A percentile compares a stretch with the other conserved stretches of the same genome.
Conservation (phyloP, 2,888 invertebrate species). For the Homarus gammarus region DNA sequence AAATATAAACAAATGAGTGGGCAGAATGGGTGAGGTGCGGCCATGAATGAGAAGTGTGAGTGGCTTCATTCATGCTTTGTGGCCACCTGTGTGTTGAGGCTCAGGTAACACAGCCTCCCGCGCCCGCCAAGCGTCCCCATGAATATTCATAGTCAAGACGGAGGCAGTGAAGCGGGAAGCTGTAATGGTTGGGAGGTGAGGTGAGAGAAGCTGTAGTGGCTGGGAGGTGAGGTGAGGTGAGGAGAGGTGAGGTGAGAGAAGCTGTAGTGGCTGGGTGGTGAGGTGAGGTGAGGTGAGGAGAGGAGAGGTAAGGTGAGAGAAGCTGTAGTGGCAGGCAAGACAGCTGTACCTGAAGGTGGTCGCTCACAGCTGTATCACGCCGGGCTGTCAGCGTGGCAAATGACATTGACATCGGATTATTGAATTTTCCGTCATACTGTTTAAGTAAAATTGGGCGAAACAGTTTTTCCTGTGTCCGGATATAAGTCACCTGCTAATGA, state of each 20-base stretch:
- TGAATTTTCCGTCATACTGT: not conserved
- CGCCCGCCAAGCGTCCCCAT: not conserved
- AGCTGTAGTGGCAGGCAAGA: too few species aligned
- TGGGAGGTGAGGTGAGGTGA: too few species aligned
- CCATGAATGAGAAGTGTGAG: not conserved
- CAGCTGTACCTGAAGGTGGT: too few species aligned
- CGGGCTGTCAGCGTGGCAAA: not conserved
- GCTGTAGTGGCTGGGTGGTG: too few species aligned
- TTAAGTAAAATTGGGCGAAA: not conserved
- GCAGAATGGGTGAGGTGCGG: too few species aligned
- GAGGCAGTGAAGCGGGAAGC: not conserved
- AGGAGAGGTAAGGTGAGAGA: too few species aligned
- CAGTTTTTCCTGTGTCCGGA: not conserved
- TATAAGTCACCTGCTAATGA: not conserved
- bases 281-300: too few species aligned
- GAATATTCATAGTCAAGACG: not conserved
- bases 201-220: too few species aligned
- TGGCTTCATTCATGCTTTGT: not conserved
- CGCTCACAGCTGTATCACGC: not conserved
- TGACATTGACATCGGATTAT: not conserved
- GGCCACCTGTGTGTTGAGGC: not conserved
- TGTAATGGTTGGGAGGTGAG: too few species aligned
- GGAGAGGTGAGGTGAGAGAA: too few species aligned
- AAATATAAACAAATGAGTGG: too few species aligned
- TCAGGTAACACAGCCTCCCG: not conserved